A percentile compares a stretch with the other conserved stretches of the same genome.
Evolutionary conservation across 2,113 vertebrate genomes (phyloP).

Genomic region (Hyaena hyaena): DNA sequence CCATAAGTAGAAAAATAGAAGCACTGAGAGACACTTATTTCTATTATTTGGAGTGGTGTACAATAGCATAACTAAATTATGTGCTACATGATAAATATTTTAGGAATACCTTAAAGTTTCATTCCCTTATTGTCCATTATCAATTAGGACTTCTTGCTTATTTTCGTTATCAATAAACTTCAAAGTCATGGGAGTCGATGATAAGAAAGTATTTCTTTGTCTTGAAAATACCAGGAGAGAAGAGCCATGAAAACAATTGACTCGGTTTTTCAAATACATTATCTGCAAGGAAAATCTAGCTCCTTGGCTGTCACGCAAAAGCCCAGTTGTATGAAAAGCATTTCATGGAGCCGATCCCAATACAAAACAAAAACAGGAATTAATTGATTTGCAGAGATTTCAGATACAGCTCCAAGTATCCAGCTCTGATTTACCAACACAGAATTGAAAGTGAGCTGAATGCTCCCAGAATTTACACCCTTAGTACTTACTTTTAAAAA

Average conservation of each 20-base stretch:
- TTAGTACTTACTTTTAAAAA: background rate
- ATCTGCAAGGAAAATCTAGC: conserved; percentile 25
- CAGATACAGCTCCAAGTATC: background rate
- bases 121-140: background rate
- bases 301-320: background rate
- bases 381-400: conserved; percentile 10
- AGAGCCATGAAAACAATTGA: background rate
- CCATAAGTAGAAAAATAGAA: background rate
- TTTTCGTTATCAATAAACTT: background rate
- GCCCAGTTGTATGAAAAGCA: background rate
- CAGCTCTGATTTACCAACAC: background rate
- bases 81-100: background rate
- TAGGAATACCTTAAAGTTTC: background rate
- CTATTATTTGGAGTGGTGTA: background rate
- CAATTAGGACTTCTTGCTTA: background rate
- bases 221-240: background rate
- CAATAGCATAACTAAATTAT: background rate
- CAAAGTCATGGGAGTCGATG: background rate
- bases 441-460: background rate
- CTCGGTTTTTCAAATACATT: background rate
- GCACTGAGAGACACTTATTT: background rate
- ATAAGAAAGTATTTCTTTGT: background rate
- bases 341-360: background rate
- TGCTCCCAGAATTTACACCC: background rate
- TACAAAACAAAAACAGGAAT: background rate